Conservation (phyloP, 2,797 vertebrate species). For the Scarus forsteni region DNA sequence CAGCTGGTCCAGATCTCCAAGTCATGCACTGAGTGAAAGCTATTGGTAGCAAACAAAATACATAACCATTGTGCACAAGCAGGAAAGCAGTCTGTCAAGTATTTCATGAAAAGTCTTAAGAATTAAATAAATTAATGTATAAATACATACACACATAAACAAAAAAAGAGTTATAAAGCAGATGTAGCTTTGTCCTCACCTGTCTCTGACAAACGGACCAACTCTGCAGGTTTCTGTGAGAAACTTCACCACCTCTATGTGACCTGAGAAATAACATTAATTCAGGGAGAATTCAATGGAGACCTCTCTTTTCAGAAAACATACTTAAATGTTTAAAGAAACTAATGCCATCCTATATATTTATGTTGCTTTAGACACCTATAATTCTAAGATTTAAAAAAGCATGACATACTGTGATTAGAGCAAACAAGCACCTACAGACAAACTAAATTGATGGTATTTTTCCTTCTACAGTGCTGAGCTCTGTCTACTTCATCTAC, state of each 20-base stretch:
- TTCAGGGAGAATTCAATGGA: background rate
- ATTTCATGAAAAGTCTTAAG: no score
- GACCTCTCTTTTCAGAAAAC: background rate
- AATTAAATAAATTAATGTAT: no score
- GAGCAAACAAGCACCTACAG: constrained; percentile 13
- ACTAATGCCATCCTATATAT: background rate
- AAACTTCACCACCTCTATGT: constrained; percentile 88
- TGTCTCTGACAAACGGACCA: constrained; percentile 88
- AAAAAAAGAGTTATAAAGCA: no score
- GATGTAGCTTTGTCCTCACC: constrained; percentile 69
- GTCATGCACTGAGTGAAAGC: no score
- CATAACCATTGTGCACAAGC: no score
- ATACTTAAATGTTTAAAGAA: constrained; percentile 4
- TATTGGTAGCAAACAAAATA: no score
- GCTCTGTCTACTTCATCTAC: constrained; percentile 22
- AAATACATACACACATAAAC: no score
- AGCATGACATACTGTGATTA: background rate
- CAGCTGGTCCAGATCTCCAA: no score
- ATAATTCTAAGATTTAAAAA: background rate
- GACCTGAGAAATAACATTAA: constrained; percentile 78
- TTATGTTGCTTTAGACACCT: background rate
- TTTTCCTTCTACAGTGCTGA: constrained; percentile 12
- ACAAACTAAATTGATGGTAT: background rate
- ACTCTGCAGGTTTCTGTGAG: constrained; percentile 88
- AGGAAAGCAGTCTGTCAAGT: no score